Base-by-base conservation (phyloP, 2,888 invertebrate species). In the Suillia variegata region DNA sequence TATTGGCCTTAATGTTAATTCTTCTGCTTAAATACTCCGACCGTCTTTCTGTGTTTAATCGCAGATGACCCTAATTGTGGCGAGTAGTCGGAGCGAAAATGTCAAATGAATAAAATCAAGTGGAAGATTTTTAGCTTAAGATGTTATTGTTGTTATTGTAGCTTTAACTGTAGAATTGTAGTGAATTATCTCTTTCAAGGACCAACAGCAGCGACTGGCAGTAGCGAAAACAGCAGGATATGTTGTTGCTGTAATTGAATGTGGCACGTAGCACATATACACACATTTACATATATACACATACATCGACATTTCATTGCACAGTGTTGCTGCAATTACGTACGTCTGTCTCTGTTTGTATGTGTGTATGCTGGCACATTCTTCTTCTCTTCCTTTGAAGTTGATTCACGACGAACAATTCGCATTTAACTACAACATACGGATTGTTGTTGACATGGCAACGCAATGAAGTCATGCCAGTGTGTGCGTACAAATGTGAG, bases 71-170 rank as follows among this genome's bases (percentile, higher is more conserved):
- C 75, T 72, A 72, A 72, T 72, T 72, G 75, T 75, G 61, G 64
- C 61, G 59, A 59, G 64, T 67, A 53, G 59, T 54, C 58, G 48
- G 56, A 59, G 62, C 63, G 65, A 63, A 68, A 67, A 71, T 69
- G 70, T 73, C 73, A 71, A 74, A 76, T 74, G 76, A 74, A 74
- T 74, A 74, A 74, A 74, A 76, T 74, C 76, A 74, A 74, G 73
- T 74, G 76, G 71, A 62, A 66, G 53, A 20, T 50, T 49, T 64
- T 66, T 70, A n/a, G 61, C 61, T 65, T 45, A 49, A 45, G 58
- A 47, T 62, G 63, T 59, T 61, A 56, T 61, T 66, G 63, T 57
- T 65, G 62, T 65, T 63, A 67, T 54, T 65, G 62, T 50, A 63
- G 64, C 26, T 52, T 49, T 26, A 47, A n/a, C n/a, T n/a, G n/a